Evolutionary conservation across 2,797 vertebrate species (phyloP).

Genomic region (Percopsis omiscomaycus): DNA sequence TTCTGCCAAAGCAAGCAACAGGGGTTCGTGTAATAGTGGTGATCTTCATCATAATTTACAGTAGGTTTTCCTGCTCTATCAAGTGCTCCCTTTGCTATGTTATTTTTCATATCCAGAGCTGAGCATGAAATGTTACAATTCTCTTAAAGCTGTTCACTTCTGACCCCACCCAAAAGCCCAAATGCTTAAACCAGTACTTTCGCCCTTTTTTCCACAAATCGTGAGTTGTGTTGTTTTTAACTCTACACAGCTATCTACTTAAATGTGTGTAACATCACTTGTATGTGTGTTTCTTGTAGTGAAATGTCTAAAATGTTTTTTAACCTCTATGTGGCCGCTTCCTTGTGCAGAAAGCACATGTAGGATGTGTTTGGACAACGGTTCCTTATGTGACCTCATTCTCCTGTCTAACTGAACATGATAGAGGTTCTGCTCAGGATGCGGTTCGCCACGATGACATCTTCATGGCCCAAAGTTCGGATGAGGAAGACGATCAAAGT

Average conservation of each 20-base stretch:
- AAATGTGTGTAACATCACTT: no score
- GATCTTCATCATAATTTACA: slow-evolving; percentile 45
- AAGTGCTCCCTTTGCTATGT: slow-evolving; percentile 69
- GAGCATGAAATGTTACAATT: slow-evolving; percentile 69
- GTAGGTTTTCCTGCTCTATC: slow-evolving; percentile 49
- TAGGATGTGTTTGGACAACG: no score
- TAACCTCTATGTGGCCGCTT: no score
- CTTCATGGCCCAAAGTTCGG: slow-evolving; percentile 76
- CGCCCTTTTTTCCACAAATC: no score
- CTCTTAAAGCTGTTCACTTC: neutral
- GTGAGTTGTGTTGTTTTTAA: no score
- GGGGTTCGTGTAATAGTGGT: slow-evolving; percentile 7
- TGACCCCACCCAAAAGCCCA: neutral
- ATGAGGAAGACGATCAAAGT: slow-evolving; percentile 85
- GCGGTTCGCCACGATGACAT: slow-evolving; percentile 68
- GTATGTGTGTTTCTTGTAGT: no score
- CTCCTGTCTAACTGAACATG: no score
- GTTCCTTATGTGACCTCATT: no score
- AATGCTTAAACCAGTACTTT: neutral
- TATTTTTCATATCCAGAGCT: slow-evolving; percentile 56
- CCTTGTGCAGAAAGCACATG: no score
- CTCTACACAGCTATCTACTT: no score
- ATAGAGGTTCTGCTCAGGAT: no score
- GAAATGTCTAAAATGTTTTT: no score
- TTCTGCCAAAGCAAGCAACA: slow-evolving; percentile 10